phyloP scores from a whole-genome alignment of 2,888 invertebrate species.

The Agonopterix alstromeriana region DNA sequence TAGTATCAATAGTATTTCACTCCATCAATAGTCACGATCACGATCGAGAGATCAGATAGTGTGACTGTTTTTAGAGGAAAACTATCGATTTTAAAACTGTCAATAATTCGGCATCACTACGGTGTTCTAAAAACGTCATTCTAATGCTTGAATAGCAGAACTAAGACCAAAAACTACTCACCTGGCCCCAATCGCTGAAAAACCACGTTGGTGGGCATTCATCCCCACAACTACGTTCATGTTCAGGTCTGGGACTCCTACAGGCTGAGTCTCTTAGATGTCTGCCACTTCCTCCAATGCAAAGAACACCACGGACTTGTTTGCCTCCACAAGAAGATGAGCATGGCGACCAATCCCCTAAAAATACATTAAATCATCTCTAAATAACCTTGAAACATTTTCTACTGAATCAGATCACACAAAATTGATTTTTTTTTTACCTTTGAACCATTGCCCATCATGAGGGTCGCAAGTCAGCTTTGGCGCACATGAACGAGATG shows the following conservation, averaged over 20 bases:
- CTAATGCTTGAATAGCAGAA: too few relatives aligned
- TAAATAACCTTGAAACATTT: too few relatives aligned
- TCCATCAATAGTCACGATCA: too few relatives aligned
- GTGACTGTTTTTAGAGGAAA: too few relatives aligned
- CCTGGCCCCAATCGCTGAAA: slow-evolving; percentile 84
- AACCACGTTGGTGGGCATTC: slow-evolving; percentile 83
- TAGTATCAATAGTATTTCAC: too few relatives aligned
- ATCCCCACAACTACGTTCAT: slow-evolving; percentile 78
- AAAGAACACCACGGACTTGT: slow-evolving; percentile 82
- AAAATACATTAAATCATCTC: neutral
- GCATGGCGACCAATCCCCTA: slow-evolving; percentile 72
- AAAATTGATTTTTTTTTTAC: slow-evolving; percentile 53
- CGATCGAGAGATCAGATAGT: too few relatives aligned
- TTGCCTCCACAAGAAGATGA: slow-evolving; percentile 72
- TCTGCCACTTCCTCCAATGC: slow-evolving; percentile 75
- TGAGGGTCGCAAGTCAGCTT: slow-evolving; percentile 80
- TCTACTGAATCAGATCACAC: neutral
- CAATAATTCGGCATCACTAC: too few relatives aligned
- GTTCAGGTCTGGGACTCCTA: slow-evolving; percentile 78
- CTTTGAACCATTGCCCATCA: slow-evolving; percentile 89
- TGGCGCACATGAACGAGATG: slow-evolving; percentile 79
- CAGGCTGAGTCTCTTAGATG: slow-evolving; percentile 78
- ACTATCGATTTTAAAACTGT: too few relatives aligned
- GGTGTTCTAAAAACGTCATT: too few relatives aligned
- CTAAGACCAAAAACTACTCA: slow-evolving; percentile 26